Percentiles rank a stretch among this genome's conserved stretches.
These are phyloP conservation scores for Stylophora pistillata DNA, from an alignment of 64 coral and sea anemone species.

Conservation along the genomic window DNA sequence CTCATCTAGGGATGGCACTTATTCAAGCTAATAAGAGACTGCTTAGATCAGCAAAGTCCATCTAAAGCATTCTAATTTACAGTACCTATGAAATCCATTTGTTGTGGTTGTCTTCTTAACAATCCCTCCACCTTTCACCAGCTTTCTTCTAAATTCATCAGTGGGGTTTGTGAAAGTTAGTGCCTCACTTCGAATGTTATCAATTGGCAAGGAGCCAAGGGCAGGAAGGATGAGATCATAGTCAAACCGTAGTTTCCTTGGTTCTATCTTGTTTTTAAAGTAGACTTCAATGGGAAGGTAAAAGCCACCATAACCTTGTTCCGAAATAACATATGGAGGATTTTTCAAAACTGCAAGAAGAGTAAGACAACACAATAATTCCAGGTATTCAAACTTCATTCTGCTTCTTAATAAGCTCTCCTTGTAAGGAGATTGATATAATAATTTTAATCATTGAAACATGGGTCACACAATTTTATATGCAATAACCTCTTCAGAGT, in stretches of 20 bases:
- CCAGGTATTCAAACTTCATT: not conserved
- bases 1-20: too few species aligned
- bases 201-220: constrained; percentile 62
- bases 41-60: too few species aligned
- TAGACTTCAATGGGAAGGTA: constrained; percentile 85
- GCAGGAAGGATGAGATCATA: constrained; percentile 93
- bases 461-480: too few species aligned
- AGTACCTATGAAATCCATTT: constrained; percentile 79
- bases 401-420: not conserved
- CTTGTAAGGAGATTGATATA: too few species aligned
- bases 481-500: too few species aligned
- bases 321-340: constrained; percentile 87
- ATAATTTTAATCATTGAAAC: too few species aligned
- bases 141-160: constrained; percentile 95
- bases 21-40: too few species aligned
- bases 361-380: not conserved
- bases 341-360: constrained; percentile 74
- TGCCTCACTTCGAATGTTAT: constrained; percentile 91
- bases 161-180: constrained; percentile 91
- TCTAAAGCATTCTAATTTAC: not conserved
- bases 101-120: not conserved
- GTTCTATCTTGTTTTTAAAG: constrained; percentile 97
- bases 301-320: constrained; percentile 94
- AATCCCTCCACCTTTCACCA: constrained; percentile 81
- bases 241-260: constrained; percentile 77